Percentiles rank a stretch among this genome's conserved stretches.
Conservation (phyloP, 2,888 invertebrate genomes). For the Chrysolina haemoptera region DNA sequence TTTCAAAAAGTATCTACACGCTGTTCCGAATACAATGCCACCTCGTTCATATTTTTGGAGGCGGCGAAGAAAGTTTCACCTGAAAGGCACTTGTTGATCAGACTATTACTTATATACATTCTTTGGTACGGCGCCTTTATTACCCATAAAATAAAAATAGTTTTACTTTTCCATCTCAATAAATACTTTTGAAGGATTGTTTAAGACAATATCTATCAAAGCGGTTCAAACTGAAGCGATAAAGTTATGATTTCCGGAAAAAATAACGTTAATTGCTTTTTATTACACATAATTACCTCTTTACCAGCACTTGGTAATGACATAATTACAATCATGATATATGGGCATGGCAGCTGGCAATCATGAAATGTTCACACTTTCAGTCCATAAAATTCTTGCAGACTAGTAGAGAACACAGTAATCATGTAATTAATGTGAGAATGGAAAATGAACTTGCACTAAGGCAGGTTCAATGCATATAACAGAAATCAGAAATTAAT, state of each 20-base stretch:
- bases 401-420: background rate
- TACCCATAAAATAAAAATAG: too few species aligned
- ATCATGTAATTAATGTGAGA: background rate
- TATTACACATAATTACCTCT: conserved; percentile 9
- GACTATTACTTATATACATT: too few species aligned
- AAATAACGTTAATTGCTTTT: conserved; percentile 27
- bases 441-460: background rate
- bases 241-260: conserved; percentile 22
- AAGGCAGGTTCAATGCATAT: background rate
- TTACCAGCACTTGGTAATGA: conserved; percentile 20
- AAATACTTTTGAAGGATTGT: background rate
- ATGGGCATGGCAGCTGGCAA: conserved; percentile 15
- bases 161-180: too few species aligned
- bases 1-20: too few species aligned
- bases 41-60: too few species aligned
- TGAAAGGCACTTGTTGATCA: too few species aligned
- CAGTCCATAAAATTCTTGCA: background rate
- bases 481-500: background rate
- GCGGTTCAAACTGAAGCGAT: background rate
- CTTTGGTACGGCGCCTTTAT: too few species aligned
- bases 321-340: conserved; percentile 17
- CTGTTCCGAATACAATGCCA: too few species aligned
- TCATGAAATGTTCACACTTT: background rate
- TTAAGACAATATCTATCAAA: background rate
- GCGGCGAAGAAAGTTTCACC: too few species aligned